Evolutionary conservation across 2,888 invertebrate genomes (phyloP), one percentile per base, ranked within the genome.

Genomic region (Ypsolopha scabrella): DNA sequence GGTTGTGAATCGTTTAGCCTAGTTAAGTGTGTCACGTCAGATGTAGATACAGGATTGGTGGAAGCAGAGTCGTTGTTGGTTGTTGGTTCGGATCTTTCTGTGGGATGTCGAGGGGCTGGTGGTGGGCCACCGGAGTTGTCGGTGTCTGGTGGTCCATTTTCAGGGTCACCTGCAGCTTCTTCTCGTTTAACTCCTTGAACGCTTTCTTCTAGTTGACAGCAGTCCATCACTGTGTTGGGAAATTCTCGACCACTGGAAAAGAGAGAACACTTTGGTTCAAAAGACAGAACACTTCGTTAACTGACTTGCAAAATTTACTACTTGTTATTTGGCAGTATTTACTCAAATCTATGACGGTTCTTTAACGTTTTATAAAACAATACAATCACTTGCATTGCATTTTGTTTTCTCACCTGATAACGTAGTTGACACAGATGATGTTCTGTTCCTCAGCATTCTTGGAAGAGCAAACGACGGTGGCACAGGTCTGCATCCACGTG

Each of bases 401-500:
- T 10, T 37, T 35, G 46, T 7, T 33, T 24, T 36, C 74, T 82
- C 85, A 97, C 97, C 96, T 97, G 68, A 98, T 93, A 57, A 98
- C 96, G 80, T 98, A 98, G 86, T 98, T 97, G 67, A 98, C 97
- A 72, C 97, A 97, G 60, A 98, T 97, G 64, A 98, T 96, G 71
- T 96, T 98, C 80, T 98, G 97, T 73, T 98, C 98, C 57, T 98
- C 98, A 6, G 95, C 94, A 69, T 97, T 97, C 83, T 98, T 98
- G 51, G 95, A 93, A 70, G 94, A 97, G 85, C 96, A 97, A 53
- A 98, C 95, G 44, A 98, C 96, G 0, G 98, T 98, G 54, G 98
- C 98, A 76, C 98, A 98, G 0, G 96, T 97, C 81, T 98, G 98
- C 67, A 98, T 85, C 98, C 98, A 98, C 51, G 97, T 96, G 85